Evolutionary conservation across 2,888 invertebrate genomes (phyloP).

Genomic region (Brachylomia viminalis): DNA sequence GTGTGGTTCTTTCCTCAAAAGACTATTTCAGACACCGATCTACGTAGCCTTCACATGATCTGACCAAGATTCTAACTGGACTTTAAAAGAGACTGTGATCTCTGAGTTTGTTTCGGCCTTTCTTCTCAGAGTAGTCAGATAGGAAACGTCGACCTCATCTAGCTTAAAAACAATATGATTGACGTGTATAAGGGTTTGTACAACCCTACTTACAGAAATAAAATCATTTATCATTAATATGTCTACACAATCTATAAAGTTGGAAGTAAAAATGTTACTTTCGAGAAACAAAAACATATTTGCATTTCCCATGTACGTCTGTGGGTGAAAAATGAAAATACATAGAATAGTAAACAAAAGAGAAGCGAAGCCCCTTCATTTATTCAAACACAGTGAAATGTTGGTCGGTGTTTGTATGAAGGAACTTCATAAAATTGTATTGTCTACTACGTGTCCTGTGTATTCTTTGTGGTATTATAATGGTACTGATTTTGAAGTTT

Average conservation of each 20-base stretch:
- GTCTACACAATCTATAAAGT: background rate
- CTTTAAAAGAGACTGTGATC: too few relatives aligned
- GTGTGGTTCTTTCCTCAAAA: too few relatives aligned
- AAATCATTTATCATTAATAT: too few relatives aligned
- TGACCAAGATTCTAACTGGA: too few relatives aligned
- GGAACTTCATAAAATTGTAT: slow-evolving; percentile 25
- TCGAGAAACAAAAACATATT: slow-evolving; percentile 10
- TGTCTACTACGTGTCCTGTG: slow-evolving; percentile 14
- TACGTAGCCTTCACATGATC: too few relatives aligned
- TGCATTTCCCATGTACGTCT: background rate
- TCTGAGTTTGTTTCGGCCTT: too few relatives aligned
- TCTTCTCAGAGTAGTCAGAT: too few relatives aligned
- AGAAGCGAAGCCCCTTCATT: slow-evolving; percentile 5
- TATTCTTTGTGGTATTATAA: slow-evolving; percentile 3
- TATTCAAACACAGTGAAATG: slow-evolving; percentile 24
- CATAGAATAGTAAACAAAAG: slow-evolving; percentile 6
- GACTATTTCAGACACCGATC: too few relatives aligned
- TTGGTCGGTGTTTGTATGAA: slow-evolving; percentile 17
- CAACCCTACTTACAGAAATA: too few relatives aligned
- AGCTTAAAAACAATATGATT: too few relatives aligned
- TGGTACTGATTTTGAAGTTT: background rate
- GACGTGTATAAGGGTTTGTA: too few relatives aligned
- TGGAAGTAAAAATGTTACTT: background rate
- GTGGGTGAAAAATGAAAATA: slow-evolving; percentile 20
- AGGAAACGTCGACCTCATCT: too few relatives aligned